Percentiles rank a stretch among this genome's conserved stretches.
phyloP scores from a whole-genome alignment of 2,797 vertebrate genomes.

The Mus minutoides region DNA sequence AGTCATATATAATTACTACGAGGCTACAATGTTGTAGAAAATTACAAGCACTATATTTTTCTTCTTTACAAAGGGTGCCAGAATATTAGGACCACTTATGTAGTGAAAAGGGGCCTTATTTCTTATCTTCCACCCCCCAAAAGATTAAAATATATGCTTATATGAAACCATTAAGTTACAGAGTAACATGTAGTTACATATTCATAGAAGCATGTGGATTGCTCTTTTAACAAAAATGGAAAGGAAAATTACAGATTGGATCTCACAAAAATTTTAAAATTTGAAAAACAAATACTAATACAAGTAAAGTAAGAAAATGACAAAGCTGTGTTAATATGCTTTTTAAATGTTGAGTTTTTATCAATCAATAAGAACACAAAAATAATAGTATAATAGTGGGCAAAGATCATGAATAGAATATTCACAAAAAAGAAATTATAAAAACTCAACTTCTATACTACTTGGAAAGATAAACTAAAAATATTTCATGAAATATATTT shows the following conservation, averaged over 20 bases:
- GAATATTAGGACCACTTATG: constrained; percentile 37
- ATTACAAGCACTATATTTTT: constrained; percentile 31
- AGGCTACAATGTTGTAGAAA: constrained; percentile 20
- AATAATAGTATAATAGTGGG: constrained; percentile 14
- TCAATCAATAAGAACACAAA: constrained; percentile 20
- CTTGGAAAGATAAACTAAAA: constrained; percentile 36
- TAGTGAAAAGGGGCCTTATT: neutral
- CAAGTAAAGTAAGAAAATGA: constrained; percentile 47
- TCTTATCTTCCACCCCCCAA: neutral
- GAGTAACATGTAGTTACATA: neutral
- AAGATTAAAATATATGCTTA: constrained; percentile 26
- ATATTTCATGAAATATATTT: neutral
- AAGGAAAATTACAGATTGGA: constrained; percentile 33
- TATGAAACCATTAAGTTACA: constrained; percentile 37
- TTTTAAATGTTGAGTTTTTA: neutral
- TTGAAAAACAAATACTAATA: neutral
- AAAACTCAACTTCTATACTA: neutral
- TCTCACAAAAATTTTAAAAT: constrained; percentile 2
- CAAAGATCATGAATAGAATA: constrained; percentile 31
- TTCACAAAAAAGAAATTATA: constrained; percentile 5
- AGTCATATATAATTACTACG: neutral
- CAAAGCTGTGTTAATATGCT: constrained; percentile 12
- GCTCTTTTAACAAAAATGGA: constrained; percentile 21
- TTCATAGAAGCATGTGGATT: neutral
- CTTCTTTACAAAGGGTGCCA: constrained; percentile 6